phyloP scores from a whole-genome alignment of 1,140 invertebrate species.

The Frieseomelitta varia region DNA sequence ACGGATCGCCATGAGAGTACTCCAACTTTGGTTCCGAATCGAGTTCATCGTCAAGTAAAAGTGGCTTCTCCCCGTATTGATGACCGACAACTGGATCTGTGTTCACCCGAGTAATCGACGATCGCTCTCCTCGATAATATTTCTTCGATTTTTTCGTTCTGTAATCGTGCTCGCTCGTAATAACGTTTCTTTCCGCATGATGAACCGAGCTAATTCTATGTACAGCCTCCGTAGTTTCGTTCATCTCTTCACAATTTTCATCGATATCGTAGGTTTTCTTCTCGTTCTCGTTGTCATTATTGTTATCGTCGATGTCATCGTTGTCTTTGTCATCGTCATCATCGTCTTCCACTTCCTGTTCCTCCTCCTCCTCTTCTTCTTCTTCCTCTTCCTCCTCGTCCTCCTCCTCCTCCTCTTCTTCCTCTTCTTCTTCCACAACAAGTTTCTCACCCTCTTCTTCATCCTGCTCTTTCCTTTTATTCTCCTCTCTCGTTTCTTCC shows the following conservation, averaged over 20 bases:
- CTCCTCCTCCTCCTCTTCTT: neutral
- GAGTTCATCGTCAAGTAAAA: conserved; percentile 90
- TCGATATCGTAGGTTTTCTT: conserved; percentile 81
- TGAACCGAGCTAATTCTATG: conserved; percentile 86
- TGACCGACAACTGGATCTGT: conserved; percentile 86
- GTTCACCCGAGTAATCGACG: conserved; percentile 62
- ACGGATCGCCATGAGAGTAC: conserved; percentile 79
- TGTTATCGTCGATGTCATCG: neutral
- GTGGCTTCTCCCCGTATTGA: conserved; percentile 89
- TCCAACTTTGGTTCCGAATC: conserved; percentile 84
- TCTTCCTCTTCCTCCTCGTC: neutral
- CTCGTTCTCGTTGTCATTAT: conserved; percentile 74
- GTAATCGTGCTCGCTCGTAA: conserved; percentile 85
- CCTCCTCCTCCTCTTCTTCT: conserved; percentile 5
- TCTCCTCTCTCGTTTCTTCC: neutral
- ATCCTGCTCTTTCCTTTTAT: neutral
- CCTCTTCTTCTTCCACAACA: neutral
- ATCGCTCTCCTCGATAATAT: conserved; percentile 39
- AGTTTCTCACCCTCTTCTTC: neutral
- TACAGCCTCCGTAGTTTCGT: conserved; percentile 87
- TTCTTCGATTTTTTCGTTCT: conserved; percentile 66
- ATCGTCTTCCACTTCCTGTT: neutral
- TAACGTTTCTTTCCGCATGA: conserved; percentile 88
- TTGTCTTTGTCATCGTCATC: neutral
- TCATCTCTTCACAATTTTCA: conserved; percentile 75